A percentile compares a stretch with the other conserved stretches of the same genome.
Evolutionary conservation across 92 coral and sea anemone species (phyloP).

Genomic region (Umimayanthus kanabou): DNA sequence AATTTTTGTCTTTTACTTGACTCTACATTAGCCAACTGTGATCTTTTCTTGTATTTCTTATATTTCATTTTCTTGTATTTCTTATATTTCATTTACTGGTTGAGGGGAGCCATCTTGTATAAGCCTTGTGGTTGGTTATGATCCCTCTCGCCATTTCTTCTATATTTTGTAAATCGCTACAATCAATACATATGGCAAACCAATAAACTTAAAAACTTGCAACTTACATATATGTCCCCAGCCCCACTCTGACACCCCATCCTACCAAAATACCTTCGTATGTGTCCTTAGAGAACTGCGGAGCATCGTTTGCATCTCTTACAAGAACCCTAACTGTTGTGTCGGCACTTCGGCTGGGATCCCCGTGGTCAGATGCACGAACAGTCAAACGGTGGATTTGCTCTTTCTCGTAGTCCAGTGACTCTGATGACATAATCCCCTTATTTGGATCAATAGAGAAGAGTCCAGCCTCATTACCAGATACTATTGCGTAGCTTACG

Average conservation of each 20-base stretch:
- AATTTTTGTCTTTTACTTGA: no score
- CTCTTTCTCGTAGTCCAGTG: conserved; percentile 80
- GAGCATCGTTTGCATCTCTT: conserved; percentile 86
- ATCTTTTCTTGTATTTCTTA: no score
- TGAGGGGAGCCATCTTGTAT: no score
- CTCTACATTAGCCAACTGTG: no score
- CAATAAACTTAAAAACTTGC: neutral
- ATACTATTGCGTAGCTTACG: conserved; percentile 63
- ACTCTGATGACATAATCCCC: conserved; percentile 73
- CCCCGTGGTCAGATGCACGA: conserved; percentile 81
- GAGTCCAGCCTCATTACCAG: conserved; percentile 63
- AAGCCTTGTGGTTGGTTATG: no score
- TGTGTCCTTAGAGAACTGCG: conserved; percentile 66
- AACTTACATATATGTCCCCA: neutral
- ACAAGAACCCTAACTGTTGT: conserved; percentile 71
- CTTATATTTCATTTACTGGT: no score
- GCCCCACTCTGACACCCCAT: neutral
- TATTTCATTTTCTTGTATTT: no score
- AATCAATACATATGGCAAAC: neutral
- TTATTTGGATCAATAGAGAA: conserved; percentile 66
- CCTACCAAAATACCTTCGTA: conserved; percentile 61
- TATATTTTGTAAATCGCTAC: no score
- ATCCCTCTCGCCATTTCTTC: no score
- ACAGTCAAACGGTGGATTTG: conserved; percentile 60
- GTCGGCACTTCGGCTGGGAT: conserved; percentile 55